Percentiles rank a stretch among this genome's conserved stretches.
phyloP scores from a whole-genome alignment of 1,140 invertebrate genomes.

The Galleria mellonella region DNA sequence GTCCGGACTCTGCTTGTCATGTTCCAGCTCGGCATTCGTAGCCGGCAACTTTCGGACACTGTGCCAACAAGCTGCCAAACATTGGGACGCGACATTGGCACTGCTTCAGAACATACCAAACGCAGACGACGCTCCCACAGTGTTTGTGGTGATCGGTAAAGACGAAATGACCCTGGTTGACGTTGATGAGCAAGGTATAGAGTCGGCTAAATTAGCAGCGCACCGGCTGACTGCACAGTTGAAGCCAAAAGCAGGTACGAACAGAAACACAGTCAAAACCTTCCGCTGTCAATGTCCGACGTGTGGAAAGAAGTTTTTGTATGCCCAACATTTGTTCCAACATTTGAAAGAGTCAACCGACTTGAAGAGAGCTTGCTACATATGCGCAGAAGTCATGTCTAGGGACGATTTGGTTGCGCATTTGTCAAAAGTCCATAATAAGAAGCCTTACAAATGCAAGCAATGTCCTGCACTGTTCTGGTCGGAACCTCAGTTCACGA shows the following conservation, averaged over 20 bases:
- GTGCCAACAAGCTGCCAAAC: constrained; percentile 25
- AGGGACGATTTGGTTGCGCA: constrained; percentile 34
- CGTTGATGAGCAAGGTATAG: constrained; percentile 7
- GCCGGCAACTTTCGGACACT: constrained; percentile 38
- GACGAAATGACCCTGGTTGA: constrained; percentile 23
- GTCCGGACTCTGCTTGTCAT: constrained; percentile 33
- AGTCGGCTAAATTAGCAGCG: constrained; percentile 2
- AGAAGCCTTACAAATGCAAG: constrained; percentile 31
- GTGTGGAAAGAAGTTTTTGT: constrained; percentile 39
- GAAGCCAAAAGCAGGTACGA: not conserved
- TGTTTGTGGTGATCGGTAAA: constrained; percentile 14
- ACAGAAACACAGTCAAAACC: constrained; percentile 1
- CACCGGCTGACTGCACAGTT: constrained; percentile 3
- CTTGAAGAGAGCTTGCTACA: constrained; percentile 37
- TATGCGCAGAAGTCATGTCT: constrained; percentile 43
- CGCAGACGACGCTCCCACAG: constrained; percentile 8
- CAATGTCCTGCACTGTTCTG: constrained; percentile 38
- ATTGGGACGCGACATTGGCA: constrained; percentile 33
- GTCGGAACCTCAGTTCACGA: constrained; percentile 17
- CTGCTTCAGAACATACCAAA: constrained; percentile 26
- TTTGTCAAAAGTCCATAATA: constrained; percentile 26
- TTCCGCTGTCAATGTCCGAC: constrained; percentile 29
- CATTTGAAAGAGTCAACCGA: constrained; percentile 50
- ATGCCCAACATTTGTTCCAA: constrained; percentile 30
- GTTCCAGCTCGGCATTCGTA: constrained; percentile 28